A percentile compares a stretch with the other conserved stretches of the same genome.
These are phyloP conservation scores for Anadara kagoshimensis DNA, from an alignment of 1,140 invertebrate genomes.

Conservation along the genomic window DNA sequence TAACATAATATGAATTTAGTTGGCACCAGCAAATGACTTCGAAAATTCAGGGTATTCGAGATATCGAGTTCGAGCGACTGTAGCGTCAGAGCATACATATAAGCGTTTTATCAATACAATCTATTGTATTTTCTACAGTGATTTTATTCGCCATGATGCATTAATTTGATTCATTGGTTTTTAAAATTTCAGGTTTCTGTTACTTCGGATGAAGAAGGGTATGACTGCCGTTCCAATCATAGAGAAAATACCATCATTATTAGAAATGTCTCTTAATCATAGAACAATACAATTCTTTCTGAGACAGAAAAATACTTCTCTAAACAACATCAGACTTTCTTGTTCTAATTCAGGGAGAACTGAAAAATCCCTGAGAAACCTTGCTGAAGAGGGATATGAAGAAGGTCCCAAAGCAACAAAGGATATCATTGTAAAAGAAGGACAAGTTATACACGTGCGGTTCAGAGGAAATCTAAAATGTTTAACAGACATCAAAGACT, in stretches of 20 bases:
- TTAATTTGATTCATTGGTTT: too few species aligned
- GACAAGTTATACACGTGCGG: conserved; percentile 52
- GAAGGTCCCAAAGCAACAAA: conserved; percentile 51
- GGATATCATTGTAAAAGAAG: conserved; percentile 57
- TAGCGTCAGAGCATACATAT: too few species aligned
- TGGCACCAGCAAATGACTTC: too few species aligned
- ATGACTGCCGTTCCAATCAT: conserved; percentile 13
- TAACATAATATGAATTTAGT: too few species aligned
- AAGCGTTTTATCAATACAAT: too few species aligned
- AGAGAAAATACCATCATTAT: conserved; percentile 35
- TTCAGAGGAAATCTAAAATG: conserved; percentile 62
- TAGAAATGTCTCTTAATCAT: conserved; percentile 38
- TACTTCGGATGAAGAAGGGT: conserved; percentile 46
- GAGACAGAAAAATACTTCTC: conserved; percentile 50
- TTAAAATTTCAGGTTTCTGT: conserved; percentile 44
- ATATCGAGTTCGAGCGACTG: too few species aligned
- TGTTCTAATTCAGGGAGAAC: conserved; percentile 35
- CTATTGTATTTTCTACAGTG: too few species aligned
- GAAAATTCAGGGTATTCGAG: too few species aligned
- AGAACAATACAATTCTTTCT: conserved; percentile 46
- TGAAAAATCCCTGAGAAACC: conserved; percentile 37
- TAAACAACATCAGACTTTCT: conserved; percentile 40
- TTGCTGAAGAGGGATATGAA: conserved; percentile 56
- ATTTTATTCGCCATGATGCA: too few species aligned
- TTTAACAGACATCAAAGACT: neutral